Evolutionary conservation across 2,888 invertebrate species (phyloP).

Genomic region (Caenorhabditis sp.): DNA sequence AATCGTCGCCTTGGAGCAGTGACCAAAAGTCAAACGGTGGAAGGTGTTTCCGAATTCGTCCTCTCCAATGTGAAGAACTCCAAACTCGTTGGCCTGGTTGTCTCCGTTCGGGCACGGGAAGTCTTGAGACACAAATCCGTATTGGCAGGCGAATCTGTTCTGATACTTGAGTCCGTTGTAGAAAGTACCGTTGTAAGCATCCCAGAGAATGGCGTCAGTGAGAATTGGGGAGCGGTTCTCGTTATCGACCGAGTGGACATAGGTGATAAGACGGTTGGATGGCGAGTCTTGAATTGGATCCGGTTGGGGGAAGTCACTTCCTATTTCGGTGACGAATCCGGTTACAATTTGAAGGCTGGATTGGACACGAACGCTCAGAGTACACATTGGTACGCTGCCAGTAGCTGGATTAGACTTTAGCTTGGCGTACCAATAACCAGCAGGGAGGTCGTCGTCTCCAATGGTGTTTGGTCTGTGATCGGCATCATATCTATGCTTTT

Average conservation of each 20-base stretch:
- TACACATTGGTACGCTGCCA: slow-evolving; percentile 17
- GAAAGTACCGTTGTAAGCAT: slow-evolving; percentile 64
- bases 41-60: slow-evolving; percentile 72
- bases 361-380: slow-evolving; percentile 64
- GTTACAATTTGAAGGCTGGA: slow-evolving; percentile 64
- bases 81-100: slow-evolving; percentile 56
- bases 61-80: slow-evolving; percentile 67
- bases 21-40: slow-evolving; percentile 67
- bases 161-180: slow-evolving; percentile 66
- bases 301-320: slow-evolving; percentile 56
- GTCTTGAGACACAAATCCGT: slow-evolving; percentile 63
- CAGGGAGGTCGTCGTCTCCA: slow-evolving; percentile 62
- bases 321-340: slow-evolving; percentile 61
- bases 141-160: slow-evolving; percentile 58
- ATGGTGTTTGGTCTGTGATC: slow-evolving; percentile 57
- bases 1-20: slow-evolving; percentile 52
- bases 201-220: slow-evolving; percentile 59
- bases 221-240: slow-evolving; percentile 56
- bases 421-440: slow-evolving; percentile 68
- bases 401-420: slow-evolving; percentile 40
- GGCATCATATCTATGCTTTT: slow-evolving; percentile 67
- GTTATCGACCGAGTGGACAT: slow-evolving; percentile 53
- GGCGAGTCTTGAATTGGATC: slow-evolving; percentile 60
- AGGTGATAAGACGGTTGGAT: slow-evolving; percentile 63
- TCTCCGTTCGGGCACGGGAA: slow-evolving; percentile 67